Evolutionary conservation across 2,888 invertebrate species (phyloP), one percentile per base, ranked within the genome.

Genomic region (Agrochola circellaris): DNA sequence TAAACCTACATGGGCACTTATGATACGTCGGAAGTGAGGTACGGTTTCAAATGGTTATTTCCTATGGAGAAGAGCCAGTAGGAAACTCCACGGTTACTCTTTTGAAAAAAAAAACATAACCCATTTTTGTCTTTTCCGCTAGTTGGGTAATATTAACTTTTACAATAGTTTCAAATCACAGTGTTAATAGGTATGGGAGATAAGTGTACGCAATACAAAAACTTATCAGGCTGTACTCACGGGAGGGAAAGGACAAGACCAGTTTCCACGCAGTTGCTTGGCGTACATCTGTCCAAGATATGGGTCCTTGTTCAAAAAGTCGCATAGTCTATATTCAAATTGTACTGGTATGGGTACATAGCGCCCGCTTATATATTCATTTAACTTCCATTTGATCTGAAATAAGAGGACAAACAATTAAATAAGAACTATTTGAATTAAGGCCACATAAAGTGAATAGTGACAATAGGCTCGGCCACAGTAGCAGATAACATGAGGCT

Each of bases 251-350:
- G 81, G 83, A 17, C 84, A 83, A 3, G 70, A 61, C 84, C 81
- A 83, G 51, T 83, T 83, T 3, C 61, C 66, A 11, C 30, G 68
- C 6, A 83, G 34, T 61, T 83, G 84, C n/a, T 60, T 70, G 7
- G 83, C 81, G 13, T 42, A 76, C 81, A 84, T 80, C 34, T 77
- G 23, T 0, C 83, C 83, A 9, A 84, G 13, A 56, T 64, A 84
- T n/a, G 23, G 66, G 5, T 83, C 84, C 9, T 84, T 83, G 15
- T 77, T 15, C 5, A 83, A 38, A 70, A 84, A 83, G 26, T 83
- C 83, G 8, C 83, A 83, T 1, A 83, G 20, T 8, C 13, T 77
- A 15, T 83, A 84, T 30, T 83, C 84, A 38, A 83, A 84, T 23
- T 42, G n/a, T 13, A 83, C 23, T 0, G 84, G 83, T 64, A 75